These are phyloP conservation scores for Nematopogon swammerdamellus DNA, from an alignment of 2,888 invertebrate genomes.

Conservation along the genomic window DNA sequence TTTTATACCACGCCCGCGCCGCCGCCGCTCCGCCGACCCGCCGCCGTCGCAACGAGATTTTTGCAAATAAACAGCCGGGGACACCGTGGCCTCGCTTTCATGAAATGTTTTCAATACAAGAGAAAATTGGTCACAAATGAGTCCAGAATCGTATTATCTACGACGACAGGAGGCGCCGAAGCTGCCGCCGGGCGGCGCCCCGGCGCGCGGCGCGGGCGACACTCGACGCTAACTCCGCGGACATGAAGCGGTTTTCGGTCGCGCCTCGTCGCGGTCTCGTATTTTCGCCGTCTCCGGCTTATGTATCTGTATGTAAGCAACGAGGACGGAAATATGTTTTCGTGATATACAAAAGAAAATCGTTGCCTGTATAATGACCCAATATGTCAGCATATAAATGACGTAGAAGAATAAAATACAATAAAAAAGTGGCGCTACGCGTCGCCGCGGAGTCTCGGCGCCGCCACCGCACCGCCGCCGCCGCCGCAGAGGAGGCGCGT, in stretches of 20 bases:
- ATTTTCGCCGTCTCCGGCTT: background rate
- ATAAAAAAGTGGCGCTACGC: background rate
- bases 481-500: no score
- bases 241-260: no score
- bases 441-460: no score
- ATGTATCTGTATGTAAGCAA: background rate
- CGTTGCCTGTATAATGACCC: conserved; percentile 13
- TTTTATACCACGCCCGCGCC: no score
- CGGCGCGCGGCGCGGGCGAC: no score
- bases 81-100: conserved; percentile 5
- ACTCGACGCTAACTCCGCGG: no score
- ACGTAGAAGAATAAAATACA: conserved; percentile 16
- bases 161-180: no score
- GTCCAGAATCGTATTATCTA: conserved; percentile 35
- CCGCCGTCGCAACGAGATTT: no score
- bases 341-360: background rate
- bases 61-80: no score
- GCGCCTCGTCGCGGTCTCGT: background rate
- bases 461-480: no score
- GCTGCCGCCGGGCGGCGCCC: no score
- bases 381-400: conserved; percentile 18
- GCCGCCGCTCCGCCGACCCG: no score
- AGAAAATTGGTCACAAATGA: conserved; percentile 45
- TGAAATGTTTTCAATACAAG: conserved; percentile 41
- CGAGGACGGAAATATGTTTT: background rate